Conservation (phyloP, 2,797 vertebrate genomes). For the Tinamus major region DNA sequence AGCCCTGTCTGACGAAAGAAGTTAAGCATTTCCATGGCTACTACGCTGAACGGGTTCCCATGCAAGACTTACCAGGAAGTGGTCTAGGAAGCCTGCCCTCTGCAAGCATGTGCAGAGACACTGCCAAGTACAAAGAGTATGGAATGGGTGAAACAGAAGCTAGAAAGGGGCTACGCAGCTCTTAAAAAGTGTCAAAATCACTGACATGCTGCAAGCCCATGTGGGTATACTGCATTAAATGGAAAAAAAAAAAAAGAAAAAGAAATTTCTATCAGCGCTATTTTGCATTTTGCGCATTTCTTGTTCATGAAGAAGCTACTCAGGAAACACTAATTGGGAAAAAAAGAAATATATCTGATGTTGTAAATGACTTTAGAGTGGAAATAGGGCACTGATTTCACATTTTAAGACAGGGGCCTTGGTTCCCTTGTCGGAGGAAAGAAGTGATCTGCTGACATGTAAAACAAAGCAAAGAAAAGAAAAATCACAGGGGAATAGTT, state of each 20-base stretch:
- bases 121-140: too few species aligned
- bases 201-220: background rate
- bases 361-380: background rate
- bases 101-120: too few species aligned
- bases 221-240: fast-evolving
- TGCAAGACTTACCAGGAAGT: background rate
- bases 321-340: background rate
- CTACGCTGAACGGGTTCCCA: fast-evolving
- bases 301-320: background rate
- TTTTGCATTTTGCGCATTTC: background rate
- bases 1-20: background rate
- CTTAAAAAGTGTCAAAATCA: background rate
- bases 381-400: background rate
- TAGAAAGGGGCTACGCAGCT: background rate
- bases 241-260: background rate
- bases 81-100: background rate
- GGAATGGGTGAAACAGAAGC: background rate
- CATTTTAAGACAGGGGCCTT: background rate
- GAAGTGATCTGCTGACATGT: background rate
- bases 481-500: background rate
- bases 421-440: background rate
- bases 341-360: background rate
- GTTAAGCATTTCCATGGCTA: background rate
- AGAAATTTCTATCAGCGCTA: background rate
- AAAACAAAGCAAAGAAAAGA: background rate